These are phyloP conservation scores for Progne subis DNA, from an alignment of 2,113 vertebrate genomes.

Conservation along the genomic window DNA sequence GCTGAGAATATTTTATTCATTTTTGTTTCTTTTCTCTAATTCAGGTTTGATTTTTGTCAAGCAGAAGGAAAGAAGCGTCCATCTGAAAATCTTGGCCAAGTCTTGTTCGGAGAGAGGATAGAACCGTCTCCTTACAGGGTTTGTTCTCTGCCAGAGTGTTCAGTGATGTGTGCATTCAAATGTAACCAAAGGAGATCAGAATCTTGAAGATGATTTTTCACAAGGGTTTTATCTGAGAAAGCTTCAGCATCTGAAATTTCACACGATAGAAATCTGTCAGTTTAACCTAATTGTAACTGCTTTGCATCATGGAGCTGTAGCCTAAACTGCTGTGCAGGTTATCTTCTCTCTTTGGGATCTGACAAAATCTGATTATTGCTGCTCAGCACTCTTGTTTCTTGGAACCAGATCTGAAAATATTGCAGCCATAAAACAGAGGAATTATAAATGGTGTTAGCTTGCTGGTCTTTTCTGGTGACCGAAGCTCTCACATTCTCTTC, in stretches of 20 bases:
- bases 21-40: constrained; percentile 1
- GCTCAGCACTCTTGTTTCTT: background rate
- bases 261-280: background rate
- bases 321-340: background rate
- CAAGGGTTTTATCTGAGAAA: background rate
- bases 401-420: background rate
- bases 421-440: background rate
- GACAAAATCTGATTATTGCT: background rate
- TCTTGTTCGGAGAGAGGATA: constrained; percentile 96
- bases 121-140: constrained; percentile 97
- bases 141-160: constrained; percentile 36
- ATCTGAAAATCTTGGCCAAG: constrained; percentile 97
- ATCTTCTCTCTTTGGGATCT: background rate
- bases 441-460: background rate
- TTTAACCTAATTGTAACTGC: background rate
- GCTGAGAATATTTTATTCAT: background rate
- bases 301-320: background rate
- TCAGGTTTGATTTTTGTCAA: constrained; percentile 97
- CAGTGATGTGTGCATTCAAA: accelerated
- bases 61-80: constrained; percentile 86
- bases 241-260: background rate
- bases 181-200: background rate
- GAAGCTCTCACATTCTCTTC: background rate
- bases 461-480: background rate
- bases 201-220: background rate